phyloP scores from a whole-genome alignment of 2,797 vertebrate genomes.

The Sciurus vulgaris region DNA sequence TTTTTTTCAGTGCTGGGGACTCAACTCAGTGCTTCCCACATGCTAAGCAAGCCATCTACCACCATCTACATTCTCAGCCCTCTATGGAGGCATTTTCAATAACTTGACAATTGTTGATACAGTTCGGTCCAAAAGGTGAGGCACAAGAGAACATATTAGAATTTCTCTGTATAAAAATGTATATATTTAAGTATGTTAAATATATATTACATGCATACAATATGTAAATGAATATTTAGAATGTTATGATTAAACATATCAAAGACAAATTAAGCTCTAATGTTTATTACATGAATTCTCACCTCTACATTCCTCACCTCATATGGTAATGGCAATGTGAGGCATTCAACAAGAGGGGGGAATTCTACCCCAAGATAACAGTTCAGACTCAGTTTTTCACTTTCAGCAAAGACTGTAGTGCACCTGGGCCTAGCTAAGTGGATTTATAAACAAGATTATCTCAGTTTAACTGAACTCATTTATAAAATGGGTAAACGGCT shows the following conservation, averaged over 20 bases:
- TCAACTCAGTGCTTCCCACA: not conserved
- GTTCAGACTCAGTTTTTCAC: not conserved
- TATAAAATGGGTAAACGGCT: slow-evolving; percentile 30
- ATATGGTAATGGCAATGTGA: rapidly evolving
- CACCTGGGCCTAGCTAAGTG: slow-evolving; percentile 51
- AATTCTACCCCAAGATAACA: not conserved
- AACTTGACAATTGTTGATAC: not conserved
- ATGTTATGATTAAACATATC: not conserved
- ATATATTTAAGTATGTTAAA: slow-evolving; percentile 6
- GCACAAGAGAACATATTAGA: not conserved
- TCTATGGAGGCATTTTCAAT: not conserved
- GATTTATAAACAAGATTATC: slow-evolving; percentile 63
- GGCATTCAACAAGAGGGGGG: too few species aligned
- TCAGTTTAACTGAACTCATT: slow-evolving; percentile 40
- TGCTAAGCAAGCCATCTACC: not conserved
- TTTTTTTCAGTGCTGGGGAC: not conserved
- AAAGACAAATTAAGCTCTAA: not conserved
- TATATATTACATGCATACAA: not conserved
- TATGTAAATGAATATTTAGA: not conserved
- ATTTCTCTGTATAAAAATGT: not conserved
- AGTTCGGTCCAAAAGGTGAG: not conserved
- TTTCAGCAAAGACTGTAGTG: not conserved
- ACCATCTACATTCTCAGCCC: not conserved
- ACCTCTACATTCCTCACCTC: not conserved
- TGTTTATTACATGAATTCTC: not conserved